Conservation (phyloP, 2,888 invertebrate species). For the Lysandra bellargus region DNA sequence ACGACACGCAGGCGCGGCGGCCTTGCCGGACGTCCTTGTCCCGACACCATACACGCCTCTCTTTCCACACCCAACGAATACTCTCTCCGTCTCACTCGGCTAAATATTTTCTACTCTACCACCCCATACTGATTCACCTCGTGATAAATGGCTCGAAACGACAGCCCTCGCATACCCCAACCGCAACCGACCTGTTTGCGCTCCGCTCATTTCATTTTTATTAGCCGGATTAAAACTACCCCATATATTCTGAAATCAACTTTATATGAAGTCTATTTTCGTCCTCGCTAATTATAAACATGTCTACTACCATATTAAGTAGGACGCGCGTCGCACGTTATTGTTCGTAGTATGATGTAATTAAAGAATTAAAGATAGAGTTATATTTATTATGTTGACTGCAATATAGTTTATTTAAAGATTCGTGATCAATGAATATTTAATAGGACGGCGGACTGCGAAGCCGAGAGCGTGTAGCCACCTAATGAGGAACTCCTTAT, state of each 20-base stretch:
- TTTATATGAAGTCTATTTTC: constrained; percentile 54
- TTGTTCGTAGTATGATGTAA: neutral
- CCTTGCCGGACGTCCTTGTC: constrained; percentile 75
- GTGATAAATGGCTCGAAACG: constrained; percentile 69
- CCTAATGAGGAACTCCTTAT: constrained; percentile 71
- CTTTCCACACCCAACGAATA: constrained; percentile 51
- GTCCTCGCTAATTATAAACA: constrained; percentile 27
- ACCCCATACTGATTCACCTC: constrained; percentile 58
- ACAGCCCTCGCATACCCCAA: constrained; percentile 62
- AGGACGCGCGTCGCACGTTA: neutral
- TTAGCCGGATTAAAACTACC: constrained; percentile 62
- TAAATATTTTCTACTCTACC: constrained; percentile 47
- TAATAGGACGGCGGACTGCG: constrained; percentile 54
- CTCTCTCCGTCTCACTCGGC: constrained; percentile 49
- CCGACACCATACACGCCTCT: constrained; percentile 52
- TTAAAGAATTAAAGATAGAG: constrained; percentile 14
- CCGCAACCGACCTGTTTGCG: constrained; percentile 31
- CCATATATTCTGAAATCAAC: constrained; percentile 55
- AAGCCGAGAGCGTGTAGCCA: constrained; percentile 56
- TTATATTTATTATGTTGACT: neutral
- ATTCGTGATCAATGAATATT: constrained; percentile 71
- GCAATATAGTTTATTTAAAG: constrained; percentile 45
- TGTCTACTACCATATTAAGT: neutral
- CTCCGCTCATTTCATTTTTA: constrained; percentile 61
- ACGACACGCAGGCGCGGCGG: constrained; percentile 61